A percentile compares a stretch with the other conserved stretches of the same genome.
These are phyloP conservation scores for Lophius piscatorius DNA, from an alignment of 2,113 vertebrate species.

Conservation along the genomic window DNA sequence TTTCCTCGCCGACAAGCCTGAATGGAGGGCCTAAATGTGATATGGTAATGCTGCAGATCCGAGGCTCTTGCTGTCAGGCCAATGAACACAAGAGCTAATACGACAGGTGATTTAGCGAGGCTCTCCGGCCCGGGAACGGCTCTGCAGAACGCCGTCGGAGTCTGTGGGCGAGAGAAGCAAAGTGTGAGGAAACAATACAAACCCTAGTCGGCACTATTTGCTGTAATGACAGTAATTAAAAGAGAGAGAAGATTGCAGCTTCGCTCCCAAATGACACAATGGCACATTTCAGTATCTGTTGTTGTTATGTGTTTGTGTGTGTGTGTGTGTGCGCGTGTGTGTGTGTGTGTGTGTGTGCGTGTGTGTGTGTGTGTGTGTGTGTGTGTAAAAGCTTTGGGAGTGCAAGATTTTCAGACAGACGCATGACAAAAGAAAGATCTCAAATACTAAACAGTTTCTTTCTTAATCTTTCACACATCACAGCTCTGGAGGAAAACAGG, in stretches of 20 bases:
- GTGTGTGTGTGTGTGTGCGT: conserved; percentile 25
- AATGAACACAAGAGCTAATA: conserved; percentile 19
- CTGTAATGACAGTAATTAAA: conserved; percentile 71
- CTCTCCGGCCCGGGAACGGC: conserved; percentile 42
- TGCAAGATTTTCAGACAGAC: conserved; percentile 35
- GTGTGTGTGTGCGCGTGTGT: conserved; percentile 15
- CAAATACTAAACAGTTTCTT: conserved; percentile 17
- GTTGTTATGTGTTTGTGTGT: conserved; percentile 15
- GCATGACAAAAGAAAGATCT: conserved; percentile 11
- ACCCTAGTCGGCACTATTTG: conserved; percentile 46
- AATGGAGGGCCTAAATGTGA: conserved; percentile 39
- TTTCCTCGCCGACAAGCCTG: conserved; percentile 40
- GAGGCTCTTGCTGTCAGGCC: conserved; percentile 31
- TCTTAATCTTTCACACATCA: conserved; percentile 16
- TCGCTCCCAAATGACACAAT: conserved; percentile 48
- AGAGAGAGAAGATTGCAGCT: conserved; percentile 50
- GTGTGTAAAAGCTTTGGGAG: conserved; percentile 29
- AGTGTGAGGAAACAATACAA: conserved; percentile 49
- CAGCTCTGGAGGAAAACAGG: not conserved
- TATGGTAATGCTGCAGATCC: conserved; percentile 46
- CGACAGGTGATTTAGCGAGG: conserved; percentile 49
- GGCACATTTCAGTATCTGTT: conserved; percentile 22
- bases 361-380: conserved; percentile 5
- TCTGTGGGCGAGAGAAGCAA: conserved; percentile 23
- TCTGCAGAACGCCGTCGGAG: conserved; percentile 28